Conservation (phyloP, 2,797 vertebrate genomes). For the Babyrousa celebensis region DNA sequence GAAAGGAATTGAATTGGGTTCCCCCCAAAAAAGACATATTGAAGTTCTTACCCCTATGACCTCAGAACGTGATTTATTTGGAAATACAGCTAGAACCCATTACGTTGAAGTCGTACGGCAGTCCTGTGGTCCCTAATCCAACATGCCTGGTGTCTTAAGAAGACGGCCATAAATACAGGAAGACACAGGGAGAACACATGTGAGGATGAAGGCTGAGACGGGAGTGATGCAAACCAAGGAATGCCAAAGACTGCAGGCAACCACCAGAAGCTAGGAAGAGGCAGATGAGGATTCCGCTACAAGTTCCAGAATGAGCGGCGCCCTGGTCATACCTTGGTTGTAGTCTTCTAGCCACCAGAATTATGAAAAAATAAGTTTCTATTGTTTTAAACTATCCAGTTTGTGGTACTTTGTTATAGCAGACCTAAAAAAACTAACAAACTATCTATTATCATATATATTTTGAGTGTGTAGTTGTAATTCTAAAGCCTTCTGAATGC, state of each 20-base stretch:
- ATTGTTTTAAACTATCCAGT: neutral
- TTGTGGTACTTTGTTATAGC: neutral
- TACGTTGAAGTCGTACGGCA: neutral
- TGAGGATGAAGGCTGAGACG: neutral
- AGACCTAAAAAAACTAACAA: neutral
- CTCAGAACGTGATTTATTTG: neutral
- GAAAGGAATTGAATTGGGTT: neutral
- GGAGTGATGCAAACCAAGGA: neutral
- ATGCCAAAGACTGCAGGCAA: neutral
- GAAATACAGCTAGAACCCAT: neutral
- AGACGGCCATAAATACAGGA: neutral
- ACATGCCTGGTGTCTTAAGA: neutral
- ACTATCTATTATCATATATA: neutral
- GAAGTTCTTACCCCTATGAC: neutral
- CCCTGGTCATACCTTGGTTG: neutral
- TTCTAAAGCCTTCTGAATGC: neutral
- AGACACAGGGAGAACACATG: no score
- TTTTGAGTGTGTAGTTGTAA: neutral
- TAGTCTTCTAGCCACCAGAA: neutral
- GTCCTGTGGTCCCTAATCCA: neutral
- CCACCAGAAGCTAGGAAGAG: neutral
- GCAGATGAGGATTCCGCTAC: neutral
- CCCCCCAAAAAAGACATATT: neutral
- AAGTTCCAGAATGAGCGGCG: neutral
- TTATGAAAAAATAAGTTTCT: neutral